A percentile compares a stretch with the other conserved stretches of the same genome.
phyloP scores from a whole-genome alignment of 2,113 vertebrate genomes.

The Hypanus sabinus region DNA sequence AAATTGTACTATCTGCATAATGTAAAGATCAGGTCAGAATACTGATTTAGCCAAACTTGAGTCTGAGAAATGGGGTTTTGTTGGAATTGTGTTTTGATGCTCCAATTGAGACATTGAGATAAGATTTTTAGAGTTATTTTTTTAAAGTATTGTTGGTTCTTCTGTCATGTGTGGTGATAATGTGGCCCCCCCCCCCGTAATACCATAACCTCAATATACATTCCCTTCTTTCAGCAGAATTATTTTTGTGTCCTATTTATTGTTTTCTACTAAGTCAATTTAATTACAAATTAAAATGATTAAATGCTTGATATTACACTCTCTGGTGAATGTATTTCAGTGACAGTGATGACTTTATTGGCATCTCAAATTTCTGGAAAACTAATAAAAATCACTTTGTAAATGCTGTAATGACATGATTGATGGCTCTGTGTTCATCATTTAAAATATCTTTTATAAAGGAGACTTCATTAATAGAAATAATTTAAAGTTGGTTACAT shows the following conservation, averaged over 20 bases:
- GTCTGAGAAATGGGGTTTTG: no score
- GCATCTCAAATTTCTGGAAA: constrained; percentile 29
- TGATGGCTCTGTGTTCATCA: not conserved
- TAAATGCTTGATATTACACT: not conserved
- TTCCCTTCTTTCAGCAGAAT: not conserved
- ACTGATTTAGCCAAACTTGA: not conserved
- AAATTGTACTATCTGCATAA: not conserved
- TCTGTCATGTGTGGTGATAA: not conserved
- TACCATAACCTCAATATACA: not conserved
- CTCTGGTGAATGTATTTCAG: not conserved
- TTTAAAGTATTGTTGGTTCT: not conserved
- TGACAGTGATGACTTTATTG: constrained; percentile 29
- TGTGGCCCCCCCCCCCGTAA: no score
- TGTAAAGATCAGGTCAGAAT: not conserved
- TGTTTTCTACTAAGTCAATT: not conserved
- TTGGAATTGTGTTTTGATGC: not conserved
- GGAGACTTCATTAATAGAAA: not conserved
- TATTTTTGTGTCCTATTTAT: not conserved
- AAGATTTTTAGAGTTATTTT: not conserved
- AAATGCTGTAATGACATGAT: not conserved
- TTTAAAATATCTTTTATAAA: not conserved
- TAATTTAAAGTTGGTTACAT: not conserved
- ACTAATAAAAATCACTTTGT: constrained; percentile 24
- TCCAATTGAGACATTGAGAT: not conserved
- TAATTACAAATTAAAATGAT: not conserved